Evolutionary conservation across 2,888 invertebrate species (phyloP).

Genomic region (Sminthurides aquaticus): DNA sequence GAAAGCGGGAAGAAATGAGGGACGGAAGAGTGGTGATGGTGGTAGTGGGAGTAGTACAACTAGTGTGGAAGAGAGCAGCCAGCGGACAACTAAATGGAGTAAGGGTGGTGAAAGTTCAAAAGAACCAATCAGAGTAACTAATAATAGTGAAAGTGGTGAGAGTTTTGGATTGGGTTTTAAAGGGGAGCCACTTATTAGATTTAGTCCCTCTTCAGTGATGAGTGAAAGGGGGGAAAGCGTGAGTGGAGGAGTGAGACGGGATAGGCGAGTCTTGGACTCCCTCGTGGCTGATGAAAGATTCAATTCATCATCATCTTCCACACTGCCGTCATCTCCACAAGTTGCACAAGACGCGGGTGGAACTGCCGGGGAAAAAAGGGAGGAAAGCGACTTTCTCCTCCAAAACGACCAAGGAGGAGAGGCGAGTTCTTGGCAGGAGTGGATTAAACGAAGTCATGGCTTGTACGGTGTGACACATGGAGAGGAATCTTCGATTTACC

Average conservation of each 20-base stretch:
- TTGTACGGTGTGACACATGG: background rate
- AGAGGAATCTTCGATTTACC: background rate
- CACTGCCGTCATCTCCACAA: background rate
- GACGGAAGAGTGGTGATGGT: background rate
- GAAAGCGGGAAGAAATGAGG: background rate
- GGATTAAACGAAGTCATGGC: constrained; percentile 4
- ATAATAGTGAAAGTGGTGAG: background rate
- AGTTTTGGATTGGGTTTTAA: background rate
- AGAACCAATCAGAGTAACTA: constrained; percentile 1
- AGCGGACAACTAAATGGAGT: background rate
- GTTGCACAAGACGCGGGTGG: too few relatives aligned
- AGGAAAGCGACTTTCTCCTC: background rate
- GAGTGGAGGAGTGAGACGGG: background rate
- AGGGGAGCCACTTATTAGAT: constrained; percentile 2
- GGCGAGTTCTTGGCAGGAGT: background rate
- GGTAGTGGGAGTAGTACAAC: background rate
- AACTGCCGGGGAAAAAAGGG: background rate
- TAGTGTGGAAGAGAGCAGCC: background rate
- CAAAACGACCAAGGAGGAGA: background rate
- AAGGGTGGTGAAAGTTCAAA: constrained; percentile 7
- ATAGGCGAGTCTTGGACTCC: background rate
- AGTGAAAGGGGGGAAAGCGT: background rate
- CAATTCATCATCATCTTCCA: constrained; percentile 4
- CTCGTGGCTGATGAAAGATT: constrained; percentile 1
- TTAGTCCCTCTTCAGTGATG: background rate